Percentiles rank a stretch among this genome's conserved stretches.
Evolutionary conservation across 2,113 vertebrate species (phyloP).

Genomic region (Marmota flaviventris): DNA sequence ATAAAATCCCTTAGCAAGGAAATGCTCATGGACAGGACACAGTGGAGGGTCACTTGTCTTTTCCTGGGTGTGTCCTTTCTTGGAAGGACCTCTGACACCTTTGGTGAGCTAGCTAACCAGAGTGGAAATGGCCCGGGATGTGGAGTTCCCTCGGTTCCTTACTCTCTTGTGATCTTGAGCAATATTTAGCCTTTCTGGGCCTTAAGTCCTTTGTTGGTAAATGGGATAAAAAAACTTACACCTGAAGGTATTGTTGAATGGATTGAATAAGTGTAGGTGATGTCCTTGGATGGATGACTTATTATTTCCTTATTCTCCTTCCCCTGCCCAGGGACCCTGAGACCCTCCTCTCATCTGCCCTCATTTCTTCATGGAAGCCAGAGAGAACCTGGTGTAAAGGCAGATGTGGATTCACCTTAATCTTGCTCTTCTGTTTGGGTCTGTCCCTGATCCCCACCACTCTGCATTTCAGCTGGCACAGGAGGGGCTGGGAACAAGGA

Average conservation of each 20-base stretch:
- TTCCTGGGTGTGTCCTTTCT: background rate
- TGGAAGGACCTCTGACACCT: background rate
- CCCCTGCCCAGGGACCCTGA: background rate
- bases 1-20: background rate
- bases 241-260: background rate
- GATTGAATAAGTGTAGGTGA: background rate
- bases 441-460: background rate
- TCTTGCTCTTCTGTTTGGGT: background rate
- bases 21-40: background rate
- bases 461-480: background rate
- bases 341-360: background rate
- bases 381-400: background rate
- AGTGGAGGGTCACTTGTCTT: background rate
- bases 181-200: background rate
- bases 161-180: background rate
- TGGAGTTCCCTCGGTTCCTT: background rate
- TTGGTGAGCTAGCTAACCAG: background rate
- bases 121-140: background rate
- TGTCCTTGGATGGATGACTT: background rate
- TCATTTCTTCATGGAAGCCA: background rate
- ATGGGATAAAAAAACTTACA: background rate
- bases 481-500: background rate
- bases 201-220: background rate
- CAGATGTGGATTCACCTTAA: background rate
- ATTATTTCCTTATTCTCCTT: slow-evolving; percentile 1